Conservation (phyloP, 1,140 invertebrate genomes). For the Tigriopus japonicus region DNA sequence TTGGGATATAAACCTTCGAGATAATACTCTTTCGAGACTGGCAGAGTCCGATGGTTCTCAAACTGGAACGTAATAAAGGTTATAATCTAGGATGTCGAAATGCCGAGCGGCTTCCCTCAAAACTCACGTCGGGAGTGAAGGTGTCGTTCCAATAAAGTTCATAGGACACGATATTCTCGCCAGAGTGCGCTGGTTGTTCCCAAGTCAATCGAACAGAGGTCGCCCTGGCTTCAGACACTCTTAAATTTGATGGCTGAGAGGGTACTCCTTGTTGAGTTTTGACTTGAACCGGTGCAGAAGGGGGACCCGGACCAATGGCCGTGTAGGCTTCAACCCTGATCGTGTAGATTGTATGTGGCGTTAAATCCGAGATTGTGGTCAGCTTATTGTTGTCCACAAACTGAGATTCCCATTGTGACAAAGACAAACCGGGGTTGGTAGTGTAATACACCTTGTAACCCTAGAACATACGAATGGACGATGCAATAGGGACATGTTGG, state of each 20-base stretch:
- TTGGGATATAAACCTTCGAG: slow-evolving; percentile 76
- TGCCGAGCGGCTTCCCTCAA: too few species aligned
- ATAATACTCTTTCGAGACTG: slow-evolving; percentile 36
- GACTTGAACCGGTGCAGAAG: slow-evolving; percentile 77
- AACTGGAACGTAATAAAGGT: slow-evolving; percentile 9
- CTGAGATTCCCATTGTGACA: slow-evolving; percentile 76
- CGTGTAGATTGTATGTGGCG: slow-evolving; percentile 70
- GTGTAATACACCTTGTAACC: slow-evolving; percentile 97
- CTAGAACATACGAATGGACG: slow-evolving; percentile 31
- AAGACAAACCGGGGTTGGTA: slow-evolving; percentile 56
- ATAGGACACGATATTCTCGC: slow-evolving; percentile 80
- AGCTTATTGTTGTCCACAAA: slow-evolving; percentile 78
- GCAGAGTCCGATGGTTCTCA: slow-evolving; percentile 5
- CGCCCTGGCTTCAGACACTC: slow-evolving; percentile 51
- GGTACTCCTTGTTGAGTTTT: slow-evolving; percentile 55
- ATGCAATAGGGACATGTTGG: not conserved
- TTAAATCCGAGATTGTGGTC: slow-evolving; percentile 77
- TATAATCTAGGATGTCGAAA: not conserved
- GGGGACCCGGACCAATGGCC: slow-evolving; percentile 68
- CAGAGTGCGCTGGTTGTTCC: slow-evolving; percentile 68
- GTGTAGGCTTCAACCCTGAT: slow-evolving; percentile 78
- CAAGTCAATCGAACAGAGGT: slow-evolving; percentile 68
- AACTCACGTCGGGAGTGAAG: slow-evolving; percentile 51
- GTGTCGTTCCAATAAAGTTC: slow-evolving; percentile 96
- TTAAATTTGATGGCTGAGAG: slow-evolving; percentile 74